Evolutionary conservation across 64 coral and sea anemone species (phyloP), one percentile per base, ranked within the genome.

Genomic region (Dendronephthya gigantea): DNA sequence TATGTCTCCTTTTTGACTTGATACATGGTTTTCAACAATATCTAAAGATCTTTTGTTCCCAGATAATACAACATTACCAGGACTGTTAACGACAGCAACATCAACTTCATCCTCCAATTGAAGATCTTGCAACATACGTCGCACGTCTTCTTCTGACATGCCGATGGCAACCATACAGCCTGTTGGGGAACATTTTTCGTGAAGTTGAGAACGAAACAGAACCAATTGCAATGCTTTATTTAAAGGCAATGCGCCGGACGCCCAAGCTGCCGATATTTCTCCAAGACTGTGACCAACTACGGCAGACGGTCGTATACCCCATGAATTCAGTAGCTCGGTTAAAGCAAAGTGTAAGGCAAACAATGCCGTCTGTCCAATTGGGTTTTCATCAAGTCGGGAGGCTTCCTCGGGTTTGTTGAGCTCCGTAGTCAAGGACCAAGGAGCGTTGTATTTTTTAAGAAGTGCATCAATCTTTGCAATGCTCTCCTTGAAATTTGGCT

Each of bases 211-310:
- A 19, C 93, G 93, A 85, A 89, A 28, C n/a, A 94, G 39, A 22
- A 94, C 93, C 27, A 94, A 19, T 10, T 52, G 17, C 62, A 94
- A 76, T 5, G 69, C 87, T 83, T 94, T 90, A 15, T 86, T 83
- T 0, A 94, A 43, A 16, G 83, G 74, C 1, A 94, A 34, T 8
- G 88, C 84, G 1, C 84, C 90, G 15, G 88, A 86, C 45, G 56
- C 59, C 43, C 86, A 91, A 16, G 93, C 87, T 37, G 93, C 93
- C 23, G 93, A 87, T 79, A 89, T 83, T 48, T 94, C 93, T 48
- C 93, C 93, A 33, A 94, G 41, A 81, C 93, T 94, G 36, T 94
- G 90, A 1, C 93, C 93, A 87, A 94, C 72, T 22, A 94, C 90
- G 48, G 90, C 93, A 1, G 93, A 84, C 2, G 93, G 93, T 52